Evolutionary conservation across 2,797 vertebrate genomes (phyloP).

Genomic region (Poecile montanus): DNA sequence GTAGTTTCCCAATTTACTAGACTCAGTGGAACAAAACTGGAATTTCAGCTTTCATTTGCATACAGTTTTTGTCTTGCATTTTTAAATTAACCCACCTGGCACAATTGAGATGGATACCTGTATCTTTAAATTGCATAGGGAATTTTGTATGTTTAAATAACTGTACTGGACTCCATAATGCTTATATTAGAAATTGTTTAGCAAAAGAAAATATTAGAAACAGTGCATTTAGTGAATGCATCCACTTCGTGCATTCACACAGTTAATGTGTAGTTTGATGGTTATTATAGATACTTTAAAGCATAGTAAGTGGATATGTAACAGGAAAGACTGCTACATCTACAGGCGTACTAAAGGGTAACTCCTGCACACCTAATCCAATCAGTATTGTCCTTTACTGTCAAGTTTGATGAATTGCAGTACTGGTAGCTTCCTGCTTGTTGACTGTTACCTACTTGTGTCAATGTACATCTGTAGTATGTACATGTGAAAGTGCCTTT

Average conservation of each 20-base stretch:
- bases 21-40: conserved; percentile 67
- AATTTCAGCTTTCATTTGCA: conserved; percentile 67
- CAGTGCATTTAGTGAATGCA: conserved; percentile 78
- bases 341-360: conserved; percentile 69
- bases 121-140: conserved; percentile 78
- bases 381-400: conserved; percentile 80
- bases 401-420: conserved; percentile 76
- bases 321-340: conserved; percentile 73
- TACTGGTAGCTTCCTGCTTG: conserved; percentile 81
- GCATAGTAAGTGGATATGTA: conserved; percentile 79
- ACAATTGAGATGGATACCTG: conserved; percentile 73
- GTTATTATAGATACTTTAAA: conserved; percentile 78
- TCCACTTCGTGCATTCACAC: conserved; percentile 72
- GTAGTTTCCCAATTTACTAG: conserved; percentile 16
- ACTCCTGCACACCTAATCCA: conserved; percentile 72
- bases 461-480: conserved; percentile 91
- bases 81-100: conserved; percentile 64
- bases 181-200: conserved; percentile 82
- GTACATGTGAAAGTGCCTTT: conserved; percentile 99
- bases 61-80: conserved; percentile 66
- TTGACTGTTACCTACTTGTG: conserved; percentile 86
- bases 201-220: conserved; percentile 79
- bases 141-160: conserved; percentile 81
- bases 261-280: conserved; percentile 81
- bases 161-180: conserved; percentile 78